A percentile compares a stretch with the other conserved stretches of the same genome.
Conservation (phyloP, 2,888 invertebrate genomes). For the Allacma fusca region DNA sequence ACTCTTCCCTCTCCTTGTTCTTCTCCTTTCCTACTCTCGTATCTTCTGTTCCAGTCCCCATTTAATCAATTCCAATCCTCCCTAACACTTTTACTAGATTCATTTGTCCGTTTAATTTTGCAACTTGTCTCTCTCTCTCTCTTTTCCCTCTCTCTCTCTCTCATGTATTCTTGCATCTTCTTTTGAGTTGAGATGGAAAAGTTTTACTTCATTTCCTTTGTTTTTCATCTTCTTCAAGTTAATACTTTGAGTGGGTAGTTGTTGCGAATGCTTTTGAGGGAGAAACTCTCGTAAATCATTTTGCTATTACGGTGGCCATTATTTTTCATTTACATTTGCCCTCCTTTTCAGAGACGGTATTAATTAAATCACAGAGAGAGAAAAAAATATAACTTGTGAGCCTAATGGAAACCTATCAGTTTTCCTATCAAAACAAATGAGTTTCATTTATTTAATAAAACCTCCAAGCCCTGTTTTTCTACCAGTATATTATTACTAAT, state of each 20-base stretch:
- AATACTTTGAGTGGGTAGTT: background rate
- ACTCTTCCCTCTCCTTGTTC: slow-evolving; percentile 13
- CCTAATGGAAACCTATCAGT: too few relatives aligned
- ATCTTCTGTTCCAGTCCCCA: slow-evolving; percentile 22
- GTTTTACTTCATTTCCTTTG: background rate
- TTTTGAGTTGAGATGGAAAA: slow-evolving; percentile 24
- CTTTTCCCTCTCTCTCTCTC: background rate
- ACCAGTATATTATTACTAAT: too few relatives aligned
- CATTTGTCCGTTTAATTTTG: slow-evolving; percentile 29
- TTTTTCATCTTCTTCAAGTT: background rate
- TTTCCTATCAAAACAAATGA: too few relatives aligned
- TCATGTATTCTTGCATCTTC: slow-evolving; percentile 2
- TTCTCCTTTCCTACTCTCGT: slow-evolving; percentile 5
- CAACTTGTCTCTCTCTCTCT: background rate
- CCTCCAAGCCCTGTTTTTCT: too few relatives aligned
- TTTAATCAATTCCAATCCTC: slow-evolving; percentile 38
- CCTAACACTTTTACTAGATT: slow-evolving; percentile 32
- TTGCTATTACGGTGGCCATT: too few relatives aligned
- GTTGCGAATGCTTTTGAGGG: background rate
- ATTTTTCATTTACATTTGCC: too few relatives aligned
- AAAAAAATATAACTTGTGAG: too few relatives aligned
- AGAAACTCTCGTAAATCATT: too few relatives aligned
- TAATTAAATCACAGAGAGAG: too few relatives aligned
- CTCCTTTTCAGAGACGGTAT: too few relatives aligned
- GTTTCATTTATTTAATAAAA: too few relatives aligned